A percentile compares a stretch with the other conserved stretches of the same genome.
phyloP scores from a whole-genome alignment of 2,113 vertebrate species.

The Circaetus gallicus region DNA sequence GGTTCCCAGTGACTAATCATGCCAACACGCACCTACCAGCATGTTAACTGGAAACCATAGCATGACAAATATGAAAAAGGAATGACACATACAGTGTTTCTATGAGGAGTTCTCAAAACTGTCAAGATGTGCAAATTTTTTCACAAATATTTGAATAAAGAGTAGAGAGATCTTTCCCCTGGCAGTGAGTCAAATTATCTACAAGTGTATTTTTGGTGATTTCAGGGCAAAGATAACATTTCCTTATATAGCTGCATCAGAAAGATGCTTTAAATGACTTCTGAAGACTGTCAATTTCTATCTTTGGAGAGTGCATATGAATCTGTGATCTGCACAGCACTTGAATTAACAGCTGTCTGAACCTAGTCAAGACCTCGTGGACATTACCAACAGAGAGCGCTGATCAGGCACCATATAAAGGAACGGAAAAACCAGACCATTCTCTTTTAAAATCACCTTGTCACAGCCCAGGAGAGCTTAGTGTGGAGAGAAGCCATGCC shows the following conservation, averaged over 20 bases:
- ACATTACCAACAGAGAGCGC: not conserved
- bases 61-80: not conserved
- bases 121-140: not conserved
- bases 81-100: not conserved
- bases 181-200: not conserved
- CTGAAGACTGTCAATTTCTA: not conserved
- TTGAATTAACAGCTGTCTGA: not conserved
- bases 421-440: not conserved
- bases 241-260: not conserved
- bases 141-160: not conserved
- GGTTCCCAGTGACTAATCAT: not conserved
- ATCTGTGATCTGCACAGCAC: not conserved
- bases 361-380: not conserved
- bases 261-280: not conserved
- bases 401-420: not conserved
- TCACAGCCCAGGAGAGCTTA: not conserved
- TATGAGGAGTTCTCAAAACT: not conserved
- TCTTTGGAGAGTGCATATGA: not conserved
- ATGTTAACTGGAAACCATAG: fast-evolving
- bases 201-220: not conserved
- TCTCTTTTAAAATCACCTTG: not conserved
- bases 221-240: not conserved
- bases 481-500: not conserved
- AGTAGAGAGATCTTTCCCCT: not conserved
- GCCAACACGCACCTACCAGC: not conserved